Evolutionary conservation across 2,888 invertebrate genomes (phyloP).

Genomic region (Leucozona laternaria): DNA sequence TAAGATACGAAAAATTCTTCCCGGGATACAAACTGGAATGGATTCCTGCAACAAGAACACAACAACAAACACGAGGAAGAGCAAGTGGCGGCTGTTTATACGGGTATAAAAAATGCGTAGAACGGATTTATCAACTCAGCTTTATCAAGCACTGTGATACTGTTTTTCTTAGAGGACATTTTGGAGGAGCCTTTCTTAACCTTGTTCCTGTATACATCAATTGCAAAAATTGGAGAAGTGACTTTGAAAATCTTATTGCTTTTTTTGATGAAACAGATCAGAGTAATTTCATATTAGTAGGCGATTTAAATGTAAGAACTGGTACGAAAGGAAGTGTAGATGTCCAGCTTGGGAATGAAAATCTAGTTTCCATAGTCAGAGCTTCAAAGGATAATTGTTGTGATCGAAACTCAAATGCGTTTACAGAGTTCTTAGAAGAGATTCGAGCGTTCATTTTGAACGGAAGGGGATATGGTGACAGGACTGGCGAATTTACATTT

Average conservation of each 20-base stretch:
- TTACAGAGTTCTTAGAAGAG: too few species aligned
- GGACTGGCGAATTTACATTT: too few species aligned
- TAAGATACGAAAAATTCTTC: slow-evolving; percentile 29
- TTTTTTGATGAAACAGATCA: background rate
- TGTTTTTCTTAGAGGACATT: slow-evolving; percentile 2
- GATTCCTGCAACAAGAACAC: slow-evolving; percentile 15
- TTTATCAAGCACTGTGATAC: background rate
- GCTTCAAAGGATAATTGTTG: too few species aligned
- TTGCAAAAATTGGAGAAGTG: background rate
- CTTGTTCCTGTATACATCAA: background rate
- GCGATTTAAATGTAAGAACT: too few species aligned
- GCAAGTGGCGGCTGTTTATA: slow-evolving; percentile 19
- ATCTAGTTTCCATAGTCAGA: background rate
- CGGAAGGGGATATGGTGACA: too few species aligned
- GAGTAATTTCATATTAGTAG: background rate
- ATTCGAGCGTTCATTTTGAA: too few species aligned
- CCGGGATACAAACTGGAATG: background rate
- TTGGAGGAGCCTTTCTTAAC: slow-evolving; percentile 4
- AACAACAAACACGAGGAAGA: background rate
- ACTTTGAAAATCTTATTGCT: background rate
- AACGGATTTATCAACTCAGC: background rate
- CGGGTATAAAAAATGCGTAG: background rate
- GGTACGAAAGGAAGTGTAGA: too few species aligned
- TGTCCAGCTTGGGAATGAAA: too few species aligned
- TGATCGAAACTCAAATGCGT: too few species aligned